These are phyloP conservation scores for Stenchaetothrips biformis DNA, from an alignment of 2,888 invertebrate species.

Conservation along the genomic window DNA sequence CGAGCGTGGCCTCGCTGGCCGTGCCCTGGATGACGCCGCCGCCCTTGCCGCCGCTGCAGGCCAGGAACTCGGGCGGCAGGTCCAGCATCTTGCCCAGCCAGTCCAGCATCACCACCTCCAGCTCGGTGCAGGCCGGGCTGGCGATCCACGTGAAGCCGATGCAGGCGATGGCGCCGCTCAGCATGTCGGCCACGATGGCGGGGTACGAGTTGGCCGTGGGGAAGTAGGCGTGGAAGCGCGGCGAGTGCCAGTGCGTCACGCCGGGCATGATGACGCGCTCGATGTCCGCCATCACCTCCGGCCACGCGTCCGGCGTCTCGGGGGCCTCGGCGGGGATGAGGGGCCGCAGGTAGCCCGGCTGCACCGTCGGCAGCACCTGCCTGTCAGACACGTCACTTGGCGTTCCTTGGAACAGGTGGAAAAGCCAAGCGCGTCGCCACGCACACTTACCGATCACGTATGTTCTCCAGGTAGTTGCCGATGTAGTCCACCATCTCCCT, in stretches of 20 bases:
- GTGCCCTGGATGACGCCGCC: slow-evolving; percentile 90
- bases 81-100: slow-evolving; percentile 93
- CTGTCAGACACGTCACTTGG: slow-evolving; percentile 37
- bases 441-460: slow-evolving; percentile 72
- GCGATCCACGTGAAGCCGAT: slow-evolving; percentile 95
- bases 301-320: slow-evolving; percentile 52
- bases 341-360: slow-evolving; percentile 56
- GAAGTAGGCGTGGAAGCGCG: slow-evolving; percentile 92
- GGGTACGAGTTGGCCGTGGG: slow-evolving; percentile 92
- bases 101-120: slow-evolving; percentile 92
- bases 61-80: slow-evolving; percentile 78
- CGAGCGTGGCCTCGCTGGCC: slow-evolving; percentile 90
- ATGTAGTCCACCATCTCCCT: slow-evolving; percentile 94
- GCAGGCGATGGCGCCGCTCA: slow-evolving; percentile 90
- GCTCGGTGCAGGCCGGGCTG: slow-evolving; percentile 91
- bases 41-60: slow-evolving; percentile 71
- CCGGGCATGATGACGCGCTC: slow-evolving; percentile 62
- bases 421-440: neutral
- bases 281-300: slow-evolving; percentile 55
- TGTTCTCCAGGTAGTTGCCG: slow-evolving; percentile 87
- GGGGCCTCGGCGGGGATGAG: slow-evolving; percentile 55
- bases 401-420: neutral
- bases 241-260: slow-evolving; percentile 94
- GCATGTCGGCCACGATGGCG: slow-evolving; percentile 89
- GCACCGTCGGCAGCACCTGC: slow-evolving; percentile 55